Percentiles rank a stretch among this genome's conserved stretches.
Evolutionary conservation across 2,888 invertebrate species (phyloP).

Genomic region (Drosophila paucipuncta): DNA sequence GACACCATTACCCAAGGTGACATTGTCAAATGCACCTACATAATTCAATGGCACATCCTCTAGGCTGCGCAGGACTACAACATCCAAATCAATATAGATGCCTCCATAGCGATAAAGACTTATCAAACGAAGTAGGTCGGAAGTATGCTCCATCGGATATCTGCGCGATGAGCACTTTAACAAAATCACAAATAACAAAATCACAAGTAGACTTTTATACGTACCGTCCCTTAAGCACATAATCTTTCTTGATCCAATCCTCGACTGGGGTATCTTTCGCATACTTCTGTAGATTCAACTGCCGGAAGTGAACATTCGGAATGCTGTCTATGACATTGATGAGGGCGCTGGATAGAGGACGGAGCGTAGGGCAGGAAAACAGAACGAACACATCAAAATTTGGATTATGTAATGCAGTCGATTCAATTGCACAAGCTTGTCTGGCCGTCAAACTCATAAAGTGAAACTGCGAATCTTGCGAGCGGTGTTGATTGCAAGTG

Average conservation of each 20-base stretch:
- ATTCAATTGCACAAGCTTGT: slow-evolving; percentile 85
- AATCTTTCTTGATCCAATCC: slow-evolving; percentile 79
- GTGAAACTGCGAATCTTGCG: slow-evolving; percentile 18
- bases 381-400: slow-evolving; percentile 81
- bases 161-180: too few species aligned
- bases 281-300: slow-evolving; percentile 81
- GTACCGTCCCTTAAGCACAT: slow-evolving; percentile 70
- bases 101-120: slow-evolving; percentile 91
- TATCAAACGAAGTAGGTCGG: slow-evolving; percentile 82
- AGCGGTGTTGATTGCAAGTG: slow-evolving; percentile 62
- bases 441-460: slow-evolving; percentile 75
- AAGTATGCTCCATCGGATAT: slow-evolving; percentile 71
- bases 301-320: slow-evolving; percentile 81
- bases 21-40: slow-evolving; percentile 87
- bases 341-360: slow-evolving; percentile 22
- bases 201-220: rapidly evolving
- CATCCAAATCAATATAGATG: slow-evolving; percentile 91
- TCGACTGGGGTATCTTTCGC: slow-evolving; percentile 82
- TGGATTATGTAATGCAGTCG: slow-evolving; percentile 84
- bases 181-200: not conserved
- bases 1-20: slow-evolving; percentile 88
- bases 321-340: slow-evolving; percentile 77
- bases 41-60: slow-evolving; percentile 58
- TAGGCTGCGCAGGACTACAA: slow-evolving; percentile 87
- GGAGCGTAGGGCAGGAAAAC: slow-evolving; percentile 80